Evolutionary conservation across 1,140 invertebrate species (phyloP).

Genomic region (Zaprionus gabonicus): DNA sequence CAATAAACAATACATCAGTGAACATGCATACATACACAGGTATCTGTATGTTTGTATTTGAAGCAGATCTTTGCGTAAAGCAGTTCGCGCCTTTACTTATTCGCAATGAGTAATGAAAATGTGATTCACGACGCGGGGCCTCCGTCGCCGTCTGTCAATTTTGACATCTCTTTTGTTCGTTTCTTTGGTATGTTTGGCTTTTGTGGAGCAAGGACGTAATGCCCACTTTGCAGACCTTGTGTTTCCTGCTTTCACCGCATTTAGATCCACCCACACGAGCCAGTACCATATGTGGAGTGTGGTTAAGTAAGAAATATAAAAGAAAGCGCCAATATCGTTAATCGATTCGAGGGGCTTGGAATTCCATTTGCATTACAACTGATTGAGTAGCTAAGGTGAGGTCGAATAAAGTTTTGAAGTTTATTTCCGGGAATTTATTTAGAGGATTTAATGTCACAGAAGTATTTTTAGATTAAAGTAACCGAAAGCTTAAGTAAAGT

Average conservation of each 20-base stretch:
- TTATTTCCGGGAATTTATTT: neutral
- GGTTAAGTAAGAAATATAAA: slow-evolving; percentile 37
- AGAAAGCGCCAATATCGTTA: slow-evolving; percentile 66
- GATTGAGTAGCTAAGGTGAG: neutral
- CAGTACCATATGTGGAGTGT: slow-evolving; percentile 6
- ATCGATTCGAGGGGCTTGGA: slow-evolving; percentile 20
- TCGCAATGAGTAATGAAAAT: slow-evolving; percentile 65
- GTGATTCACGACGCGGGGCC: slow-evolving; percentile 61
- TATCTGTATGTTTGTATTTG: neutral
- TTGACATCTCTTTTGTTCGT: slow-evolving; percentile 71
- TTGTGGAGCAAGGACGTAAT: slow-evolving; percentile 78
- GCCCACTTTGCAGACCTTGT: slow-evolving; percentile 67
- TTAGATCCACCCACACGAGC: slow-evolving; percentile 45
- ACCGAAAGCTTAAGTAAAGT: too few species aligned
- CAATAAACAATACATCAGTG: slow-evolving; percentile 55
- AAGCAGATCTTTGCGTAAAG: slow-evolving; percentile 57
- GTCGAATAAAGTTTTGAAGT: too few species aligned
- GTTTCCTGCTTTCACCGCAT: slow-evolving; percentile 74
- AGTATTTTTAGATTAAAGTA: too few species aligned
- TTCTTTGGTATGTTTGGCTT: slow-evolving; percentile 13
- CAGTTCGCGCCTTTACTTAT: slow-evolving; percentile 47
- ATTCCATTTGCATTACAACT: neutral
- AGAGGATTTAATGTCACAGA: neutral
- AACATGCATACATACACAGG: neutral
- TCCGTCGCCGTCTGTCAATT: slow-evolving; percentile 58